These are phyloP conservation scores for Ariolimax columbianus DNA, from an alignment of 2,888 invertebrate species.

Conservation along the genomic window DNA sequence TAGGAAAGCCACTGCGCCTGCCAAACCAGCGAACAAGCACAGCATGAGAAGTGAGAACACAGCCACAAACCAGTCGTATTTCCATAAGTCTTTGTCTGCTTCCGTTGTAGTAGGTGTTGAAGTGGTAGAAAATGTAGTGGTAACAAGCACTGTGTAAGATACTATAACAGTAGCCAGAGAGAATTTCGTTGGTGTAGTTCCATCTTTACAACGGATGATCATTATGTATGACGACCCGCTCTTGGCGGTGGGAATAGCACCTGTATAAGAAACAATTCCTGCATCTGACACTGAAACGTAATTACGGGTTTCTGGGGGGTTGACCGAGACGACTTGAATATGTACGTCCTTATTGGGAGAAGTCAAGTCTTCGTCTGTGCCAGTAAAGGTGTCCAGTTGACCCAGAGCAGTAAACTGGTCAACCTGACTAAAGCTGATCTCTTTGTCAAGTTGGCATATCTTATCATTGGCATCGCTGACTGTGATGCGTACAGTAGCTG, in stretches of 20 bases:
- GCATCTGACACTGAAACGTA: slow-evolving; percentile 43
- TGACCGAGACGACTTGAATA: slow-evolving; percentile 19
- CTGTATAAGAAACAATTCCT: slow-evolving; percentile 45
- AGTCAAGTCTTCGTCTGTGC: slow-evolving; percentile 49
- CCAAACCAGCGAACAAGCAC: neutral
- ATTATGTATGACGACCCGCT: slow-evolving; percentile 49
- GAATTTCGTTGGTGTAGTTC: slow-evolving; percentile 45
- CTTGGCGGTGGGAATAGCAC: slow-evolving; percentile 14
- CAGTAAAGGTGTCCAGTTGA: slow-evolving; percentile 39
- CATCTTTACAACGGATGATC: slow-evolving; percentile 49
- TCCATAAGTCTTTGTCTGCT: slow-evolving; percentile 30
- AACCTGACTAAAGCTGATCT: slow-evolving; percentile 13
- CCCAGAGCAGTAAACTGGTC: slow-evolving; percentile 42
- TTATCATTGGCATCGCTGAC: slow-evolving; percentile 55
- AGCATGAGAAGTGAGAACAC: slow-evolving; percentile 40
- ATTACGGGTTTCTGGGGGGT: slow-evolving; percentile 22
- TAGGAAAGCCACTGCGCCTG: slow-evolving; percentile 1
- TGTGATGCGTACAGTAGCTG: slow-evolving; percentile 48
- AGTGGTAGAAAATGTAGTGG: slow-evolving; percentile 52
- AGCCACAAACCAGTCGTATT: slow-evolving; percentile 37
- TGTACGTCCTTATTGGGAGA: slow-evolving; percentile 53
- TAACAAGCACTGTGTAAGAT: slow-evolving; percentile 50
- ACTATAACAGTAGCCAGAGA: slow-evolving; percentile 53
- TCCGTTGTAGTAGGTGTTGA: slow-evolving; percentile 49
- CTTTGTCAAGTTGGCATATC: slow-evolving; percentile 43